Evolutionary conservation across 2,113 vertebrate species (phyloP).

Genomic region (Oceanodroma tethys): DNA sequence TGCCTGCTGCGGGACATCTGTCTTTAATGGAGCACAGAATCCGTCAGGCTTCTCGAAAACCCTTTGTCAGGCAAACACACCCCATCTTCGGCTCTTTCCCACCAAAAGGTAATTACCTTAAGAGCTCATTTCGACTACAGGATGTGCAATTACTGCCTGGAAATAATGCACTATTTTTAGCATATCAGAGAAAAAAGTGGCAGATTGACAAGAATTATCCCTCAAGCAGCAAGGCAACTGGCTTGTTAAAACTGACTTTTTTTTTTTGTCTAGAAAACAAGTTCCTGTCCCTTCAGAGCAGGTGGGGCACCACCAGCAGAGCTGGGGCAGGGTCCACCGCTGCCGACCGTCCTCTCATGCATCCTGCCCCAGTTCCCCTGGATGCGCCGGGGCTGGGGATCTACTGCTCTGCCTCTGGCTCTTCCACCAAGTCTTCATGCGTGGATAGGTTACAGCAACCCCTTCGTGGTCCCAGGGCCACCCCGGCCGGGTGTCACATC

Average conservation of each 20-base stretch:
- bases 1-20: accelerated
- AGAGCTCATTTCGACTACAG: neutral
- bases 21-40: accelerated
- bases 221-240: neutral
- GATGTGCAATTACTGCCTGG: slow-evolving; percentile 41
- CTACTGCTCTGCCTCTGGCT: neutral
- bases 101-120: slow-evolving; percentile 45
- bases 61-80: neutral
- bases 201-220: neutral
- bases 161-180: slow-evolving; percentile 33
- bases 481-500: neutral
- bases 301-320: neutral
- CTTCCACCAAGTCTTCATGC: accelerated
- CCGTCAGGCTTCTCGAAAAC: neutral
- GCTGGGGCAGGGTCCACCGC: accelerated
- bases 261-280: too few species aligned
- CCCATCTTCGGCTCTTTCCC: neutral
- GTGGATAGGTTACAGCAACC: neutral
- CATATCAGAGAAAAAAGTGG: neutral
- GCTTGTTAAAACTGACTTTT: neutral
- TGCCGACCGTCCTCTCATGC: accelerated
- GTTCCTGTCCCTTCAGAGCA: neutral
- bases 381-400: neutral
- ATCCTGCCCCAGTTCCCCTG: neutral
- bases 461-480: neutral